Base-by-base conservation (phyloP, 2,888 invertebrate species). In the Limenitis camilla region DNA sequence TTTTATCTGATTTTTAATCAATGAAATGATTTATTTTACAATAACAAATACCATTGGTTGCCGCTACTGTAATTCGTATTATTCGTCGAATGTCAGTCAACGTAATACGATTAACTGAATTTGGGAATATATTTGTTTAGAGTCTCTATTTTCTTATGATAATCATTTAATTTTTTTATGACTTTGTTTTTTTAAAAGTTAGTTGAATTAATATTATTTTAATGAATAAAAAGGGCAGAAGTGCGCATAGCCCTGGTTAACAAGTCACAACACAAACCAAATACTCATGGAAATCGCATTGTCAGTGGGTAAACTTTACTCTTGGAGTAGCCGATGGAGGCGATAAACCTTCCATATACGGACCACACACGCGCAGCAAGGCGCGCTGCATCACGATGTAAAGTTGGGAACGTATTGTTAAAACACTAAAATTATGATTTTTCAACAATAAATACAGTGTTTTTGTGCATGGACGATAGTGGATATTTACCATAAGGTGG, bases 321-420 rank as follows among this genome's bases (percentile, higher is more conserved):
- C 59, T 53, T 55, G 53, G 53, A 59, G 60, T 59, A 59, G 60
- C 53, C 45, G 55, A 55, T 59, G 47, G 40, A 48, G 47, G 41
- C 55, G 59, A 59, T 61, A 59, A 59, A 55, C 54, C 38, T 48
- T 42, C 60, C 60, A 52, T 61, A 59, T 61, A 61, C 41, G 59
- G 59, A 59, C 59, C 60, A 59, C 60, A 61, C 60, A 59, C 59
- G 57, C 52, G 56, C 52, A 50, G 56, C 19, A 19, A 19, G 19
- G 19, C 19, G 19, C 19, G 19, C 46, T 48, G 41, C 38, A 49
- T 52, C 56, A 59, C 54, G 56, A 54, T 47, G 43, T 56, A 30
- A 48, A 50, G 52, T 38, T 54, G 27, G 52, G 9, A 40, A 33
- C 55, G 48, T 8, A 48, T 35, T 47, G 10, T 46, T 47, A 32